These are phyloP conservation scores for Epiblema foenella DNA, from an alignment of 2,888 invertebrate genomes.

Conservation along the genomic window DNA sequence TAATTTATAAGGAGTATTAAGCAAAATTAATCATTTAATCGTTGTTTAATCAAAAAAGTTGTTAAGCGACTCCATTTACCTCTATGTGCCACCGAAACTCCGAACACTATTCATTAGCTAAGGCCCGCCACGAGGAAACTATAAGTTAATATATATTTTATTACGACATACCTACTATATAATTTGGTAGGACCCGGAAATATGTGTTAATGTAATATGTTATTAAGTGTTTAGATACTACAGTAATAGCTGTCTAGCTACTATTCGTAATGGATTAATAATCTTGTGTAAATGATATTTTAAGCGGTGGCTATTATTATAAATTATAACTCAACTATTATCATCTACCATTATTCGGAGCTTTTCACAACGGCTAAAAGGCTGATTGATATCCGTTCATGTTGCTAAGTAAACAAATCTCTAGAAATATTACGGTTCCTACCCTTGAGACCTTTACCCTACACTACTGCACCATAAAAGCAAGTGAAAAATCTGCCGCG, in stretches of 20 bases:
- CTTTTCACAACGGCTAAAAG: constrained; percentile 32
- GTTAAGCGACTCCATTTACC: too few relatives aligned
- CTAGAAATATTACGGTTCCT: constrained; percentile 30
- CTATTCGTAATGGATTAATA: constrained; percentile 14
- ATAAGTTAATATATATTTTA: background rate
- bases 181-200: constrained; percentile 1
- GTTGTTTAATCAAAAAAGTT: too few relatives aligned
- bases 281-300: constrained; percentile 15
- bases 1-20: too few relatives aligned
- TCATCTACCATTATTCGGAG: background rate
- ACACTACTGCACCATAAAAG: constrained; percentile 16
- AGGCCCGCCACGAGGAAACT: background rate
- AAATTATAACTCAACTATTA: constrained; percentile 6
- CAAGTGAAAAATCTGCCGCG: constrained; percentile 2
- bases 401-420: constrained; percentile 39
- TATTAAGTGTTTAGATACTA: constrained; percentile 22
- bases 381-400: constrained; percentile 29
- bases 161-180: background rate
- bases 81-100: too few relatives aligned
- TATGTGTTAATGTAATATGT: constrained; percentile 1
- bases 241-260: background rate
- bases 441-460: constrained; percentile 30
- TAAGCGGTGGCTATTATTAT: constrained; percentile 18
- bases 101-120: constrained; percentile 25
- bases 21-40: too few relatives aligned